Evolutionary conservation across 1,140 invertebrate genomes (phyloP), one percentile per base, ranked within the genome.

Genomic region (Stegodyphus mimosarum): DNA sequence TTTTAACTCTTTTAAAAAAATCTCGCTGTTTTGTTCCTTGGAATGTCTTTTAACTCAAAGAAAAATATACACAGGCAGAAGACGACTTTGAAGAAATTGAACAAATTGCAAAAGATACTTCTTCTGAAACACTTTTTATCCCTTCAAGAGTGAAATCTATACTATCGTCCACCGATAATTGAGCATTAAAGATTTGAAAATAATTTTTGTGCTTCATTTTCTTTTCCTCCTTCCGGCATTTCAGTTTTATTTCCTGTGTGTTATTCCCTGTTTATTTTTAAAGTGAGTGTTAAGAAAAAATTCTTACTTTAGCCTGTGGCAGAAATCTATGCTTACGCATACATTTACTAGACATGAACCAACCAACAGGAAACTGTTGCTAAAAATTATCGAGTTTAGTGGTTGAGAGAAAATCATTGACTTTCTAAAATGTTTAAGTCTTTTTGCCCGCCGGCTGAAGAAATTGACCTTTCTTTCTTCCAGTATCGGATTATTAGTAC

Each of bases 111-210:
- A 72, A 77, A 53, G 69, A 77, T 77, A 72, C 48, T 77, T 86
- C 50, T 66, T 48, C 53, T n/a, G 17, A 78, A 78, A 78, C 51
- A 7, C n/a, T 50, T 18, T 52, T 55, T 10, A 10, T 51, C 66
- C 3, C 50, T 79, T 51, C 60, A 10, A 6, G 7, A 7, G 3
- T 51, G 72, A 84, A 75, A 76, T 76, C 81, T 70, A 84, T 84
- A 75, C 81, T 52, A 49, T 63, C 48, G 64, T 70, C 64, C 64
- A 76, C 73, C 83, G 83, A 86, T 86, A 86, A 86, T 86, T 86
- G 74, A 55, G 75, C 75, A 86, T 86, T 86, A 86, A 86, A 86
- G 83, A 86, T 86, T 86, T 86, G 51, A 17, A 86, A 72, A 86
- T 71, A 78, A 78, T 73, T 75, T 75, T n/a, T n/a, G n/a, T n/a